Evolutionary conservation across 2,113 vertebrate species (phyloP).

Genomic region (Sardina pilchardus): DNA sequence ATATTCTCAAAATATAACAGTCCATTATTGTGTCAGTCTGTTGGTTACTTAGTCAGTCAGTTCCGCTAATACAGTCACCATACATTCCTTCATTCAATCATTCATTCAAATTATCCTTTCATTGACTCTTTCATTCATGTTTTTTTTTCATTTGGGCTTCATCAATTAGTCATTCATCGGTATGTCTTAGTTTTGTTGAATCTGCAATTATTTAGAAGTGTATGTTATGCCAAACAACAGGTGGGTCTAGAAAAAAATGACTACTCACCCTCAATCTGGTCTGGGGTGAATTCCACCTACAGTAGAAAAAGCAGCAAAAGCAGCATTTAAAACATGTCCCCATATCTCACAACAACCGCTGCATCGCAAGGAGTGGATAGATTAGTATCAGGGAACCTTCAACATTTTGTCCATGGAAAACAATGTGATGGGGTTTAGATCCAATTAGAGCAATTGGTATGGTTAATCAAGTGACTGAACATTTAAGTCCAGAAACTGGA

Average conservation of each 20-base stretch:
- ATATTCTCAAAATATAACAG: background rate
- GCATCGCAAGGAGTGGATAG: background rate
- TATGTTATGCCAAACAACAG: background rate
- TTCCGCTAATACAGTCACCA: background rate
- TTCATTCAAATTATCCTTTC: background rate
- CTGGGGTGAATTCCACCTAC: slow-evolving; percentile 70
- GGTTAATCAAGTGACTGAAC: background rate
- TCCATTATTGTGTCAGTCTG: background rate
- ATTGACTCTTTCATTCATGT: background rate
- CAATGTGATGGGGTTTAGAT: background rate
- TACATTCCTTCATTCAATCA: background rate
- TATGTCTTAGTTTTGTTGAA: background rate
- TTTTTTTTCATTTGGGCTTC: background rate
- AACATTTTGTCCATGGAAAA: too few relatives aligned
- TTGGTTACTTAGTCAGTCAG: background rate
- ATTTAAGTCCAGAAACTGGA: background rate
- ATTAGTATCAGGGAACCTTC: background rate
- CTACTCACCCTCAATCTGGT: slow-evolving; percentile 66
- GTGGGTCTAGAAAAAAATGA: background rate
- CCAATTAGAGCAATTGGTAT: background rate
- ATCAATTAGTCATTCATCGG: background rate
- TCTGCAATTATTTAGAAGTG: background rate
- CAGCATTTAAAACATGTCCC: slow-evolving; percentile 27
- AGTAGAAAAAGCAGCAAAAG: slow-evolving; percentile 45
- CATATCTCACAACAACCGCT: background rate